These are phyloP conservation scores for Trissonchulus sp. DNA, from an alignment of 2,888 invertebrate species.

Conservation along the genomic window DNA sequence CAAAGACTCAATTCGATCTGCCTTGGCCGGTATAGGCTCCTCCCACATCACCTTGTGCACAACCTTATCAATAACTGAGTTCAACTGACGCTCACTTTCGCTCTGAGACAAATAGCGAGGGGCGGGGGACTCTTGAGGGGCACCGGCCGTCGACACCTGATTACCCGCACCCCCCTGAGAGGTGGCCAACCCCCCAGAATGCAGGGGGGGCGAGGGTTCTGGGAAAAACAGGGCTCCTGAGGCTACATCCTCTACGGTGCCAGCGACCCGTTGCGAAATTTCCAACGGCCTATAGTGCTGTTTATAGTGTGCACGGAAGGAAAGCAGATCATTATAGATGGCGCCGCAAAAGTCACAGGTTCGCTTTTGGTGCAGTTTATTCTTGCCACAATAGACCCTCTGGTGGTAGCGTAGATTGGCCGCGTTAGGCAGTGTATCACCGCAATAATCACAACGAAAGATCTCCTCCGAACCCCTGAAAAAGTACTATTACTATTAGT, in stretches of 20 bases:
- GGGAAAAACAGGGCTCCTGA: not conserved
- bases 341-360: not conserved
- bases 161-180: not conserved
- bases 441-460: not conserved
- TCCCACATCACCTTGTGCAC: conserved; percentile 3
- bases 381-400: not conserved
- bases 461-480: no score
- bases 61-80: not conserved
- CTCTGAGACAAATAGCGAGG: no score
- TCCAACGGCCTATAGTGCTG: not conserved
- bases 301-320: not conserved
- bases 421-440: not conserved
- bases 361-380: not conserved
- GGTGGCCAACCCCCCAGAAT: no score
- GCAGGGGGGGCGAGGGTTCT: not conserved
- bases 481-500: no score
- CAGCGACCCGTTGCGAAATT: not conserved
- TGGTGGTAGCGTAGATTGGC: not conserved
- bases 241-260: not conserved
- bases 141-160: not conserved
- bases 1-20: not conserved
- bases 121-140: no score
- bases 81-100: not conserved
- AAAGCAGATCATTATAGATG: not conserved
- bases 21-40: not conserved